These are phyloP conservation scores for Monarcha castaneiventris DNA, from an alignment of 2,113 vertebrate genomes.

Conservation along the genomic window DNA sequence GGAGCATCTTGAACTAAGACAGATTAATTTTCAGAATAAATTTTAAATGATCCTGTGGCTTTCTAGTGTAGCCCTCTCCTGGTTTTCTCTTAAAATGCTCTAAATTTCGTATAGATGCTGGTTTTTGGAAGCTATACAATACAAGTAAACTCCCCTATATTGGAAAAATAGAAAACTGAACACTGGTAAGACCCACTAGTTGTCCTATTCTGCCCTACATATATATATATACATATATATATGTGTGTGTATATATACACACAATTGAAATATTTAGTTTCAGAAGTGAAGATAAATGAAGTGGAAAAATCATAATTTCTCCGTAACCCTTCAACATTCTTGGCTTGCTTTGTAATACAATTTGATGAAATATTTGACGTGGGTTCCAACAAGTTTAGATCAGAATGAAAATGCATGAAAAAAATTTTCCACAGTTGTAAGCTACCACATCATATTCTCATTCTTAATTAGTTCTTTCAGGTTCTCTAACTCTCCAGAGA, in stretches of 20 bases:
- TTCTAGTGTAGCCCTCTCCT: neutral
- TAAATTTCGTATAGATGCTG: neutral
- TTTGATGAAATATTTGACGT: neutral
- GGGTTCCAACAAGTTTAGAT: neutral
- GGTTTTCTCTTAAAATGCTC: neutral
- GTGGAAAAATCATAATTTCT: neutral
- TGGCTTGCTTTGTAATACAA: neutral
- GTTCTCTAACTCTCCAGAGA: neutral
- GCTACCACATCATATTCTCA: neutral
- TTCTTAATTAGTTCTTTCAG: slow-evolving; percentile 9
- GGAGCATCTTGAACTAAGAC: neutral
- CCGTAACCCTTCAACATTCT: neutral
- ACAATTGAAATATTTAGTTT: neutral
- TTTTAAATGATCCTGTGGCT: neutral
- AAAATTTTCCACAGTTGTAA: neutral
- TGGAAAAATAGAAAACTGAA: neutral
- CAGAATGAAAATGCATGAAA: neutral
- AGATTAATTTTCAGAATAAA: neutral
- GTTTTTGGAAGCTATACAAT: neutral
- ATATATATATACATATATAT: no score
- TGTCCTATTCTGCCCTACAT: neutral
- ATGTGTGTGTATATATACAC: neutral
- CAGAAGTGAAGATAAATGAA: neutral
- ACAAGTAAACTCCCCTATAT: neutral
- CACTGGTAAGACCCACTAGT: accelerated